phyloP scores from a whole-genome alignment of 2,797 vertebrate genomes.

The Melopsittacus undulatus region DNA sequence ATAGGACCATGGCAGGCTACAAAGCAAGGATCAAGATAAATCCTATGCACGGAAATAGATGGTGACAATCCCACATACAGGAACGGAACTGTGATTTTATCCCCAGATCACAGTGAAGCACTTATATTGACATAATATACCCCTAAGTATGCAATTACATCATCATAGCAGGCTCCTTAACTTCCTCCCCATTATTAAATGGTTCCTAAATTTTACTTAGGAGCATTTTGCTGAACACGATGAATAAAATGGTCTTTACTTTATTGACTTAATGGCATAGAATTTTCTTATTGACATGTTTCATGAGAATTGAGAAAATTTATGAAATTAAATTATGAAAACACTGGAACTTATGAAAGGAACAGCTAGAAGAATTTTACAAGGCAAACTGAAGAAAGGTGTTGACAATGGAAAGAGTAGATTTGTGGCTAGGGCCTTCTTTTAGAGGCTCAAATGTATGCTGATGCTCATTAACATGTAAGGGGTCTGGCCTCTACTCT shows the following conservation, averaged over 20 bases:
- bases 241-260: neutral
- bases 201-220: neutral
- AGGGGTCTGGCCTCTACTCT: neutral
- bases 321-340: neutral
- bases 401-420: fast-evolving
- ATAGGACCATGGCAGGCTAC: neutral
- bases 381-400: neutral
- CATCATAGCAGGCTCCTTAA: neutral
- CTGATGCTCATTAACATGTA: neutral
- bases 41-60: neutral
- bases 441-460: neutral
- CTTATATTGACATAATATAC: neutral
- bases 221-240: neutral
- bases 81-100: neutral
- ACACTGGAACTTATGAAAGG: neutral
- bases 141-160: fast-evolving
- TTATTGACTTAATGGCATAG: neutral
- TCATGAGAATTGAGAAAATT: neutral
- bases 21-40: neutral
- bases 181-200: neutral
- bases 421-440: neutral
- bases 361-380: neutral
- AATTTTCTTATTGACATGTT: neutral
- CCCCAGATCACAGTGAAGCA: neutral
- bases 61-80: fast-evolving